A percentile compares a stretch with the other conserved stretches of the same genome.
Conservation (phyloP, 2,888 invertebrate species). For the Apamea sordens region DNA sequence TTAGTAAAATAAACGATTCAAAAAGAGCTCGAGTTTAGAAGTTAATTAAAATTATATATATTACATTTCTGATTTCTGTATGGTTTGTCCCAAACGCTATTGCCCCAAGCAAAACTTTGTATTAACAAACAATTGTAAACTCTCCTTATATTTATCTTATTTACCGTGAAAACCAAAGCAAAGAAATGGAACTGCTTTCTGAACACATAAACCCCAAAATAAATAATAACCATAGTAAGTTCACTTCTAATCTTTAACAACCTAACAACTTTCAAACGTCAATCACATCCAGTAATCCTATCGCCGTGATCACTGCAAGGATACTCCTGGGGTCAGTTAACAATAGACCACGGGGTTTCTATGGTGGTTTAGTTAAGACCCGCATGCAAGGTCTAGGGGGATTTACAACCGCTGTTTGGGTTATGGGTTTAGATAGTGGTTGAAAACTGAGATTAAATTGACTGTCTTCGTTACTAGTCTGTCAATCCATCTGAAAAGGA, state of each 20-base stretch:
- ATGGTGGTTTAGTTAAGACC: slow-evolving; percentile 53
- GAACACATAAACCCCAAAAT: background rate
- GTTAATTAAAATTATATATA: no score
- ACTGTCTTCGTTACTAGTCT: background rate
- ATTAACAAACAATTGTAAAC: background rate
- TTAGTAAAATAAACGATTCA: background rate
- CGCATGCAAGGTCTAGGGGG: slow-evolving; percentile 47
- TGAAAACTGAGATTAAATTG: slow-evolving; percentile 35
- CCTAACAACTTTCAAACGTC: slow-evolving; percentile 3
- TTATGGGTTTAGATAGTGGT: slow-evolving; percentile 19
- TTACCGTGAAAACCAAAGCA: background rate
- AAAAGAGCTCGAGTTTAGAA: background rate
- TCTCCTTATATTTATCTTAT: background rate
- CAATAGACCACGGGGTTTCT: slow-evolving; percentile 62
- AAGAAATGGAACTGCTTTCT: background rate
- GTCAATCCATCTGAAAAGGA: background rate
- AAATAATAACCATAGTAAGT: background rate
- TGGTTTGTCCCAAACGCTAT: background rate
- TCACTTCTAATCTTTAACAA: background rate
- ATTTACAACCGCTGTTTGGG: slow-evolving; percentile 38
- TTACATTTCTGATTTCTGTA: background rate
- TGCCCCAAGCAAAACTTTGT: background rate
- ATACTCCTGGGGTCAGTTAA: slow-evolving; percentile 65
- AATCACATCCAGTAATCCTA: slow-evolving; percentile 46
- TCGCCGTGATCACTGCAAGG: slow-evolving; percentile 39